Evolutionary conservation across 92 coral and sea anemone genomes (phyloP), one percentile per base, ranked within the genome.

Genomic region (Meandrina meandrites): DNA sequence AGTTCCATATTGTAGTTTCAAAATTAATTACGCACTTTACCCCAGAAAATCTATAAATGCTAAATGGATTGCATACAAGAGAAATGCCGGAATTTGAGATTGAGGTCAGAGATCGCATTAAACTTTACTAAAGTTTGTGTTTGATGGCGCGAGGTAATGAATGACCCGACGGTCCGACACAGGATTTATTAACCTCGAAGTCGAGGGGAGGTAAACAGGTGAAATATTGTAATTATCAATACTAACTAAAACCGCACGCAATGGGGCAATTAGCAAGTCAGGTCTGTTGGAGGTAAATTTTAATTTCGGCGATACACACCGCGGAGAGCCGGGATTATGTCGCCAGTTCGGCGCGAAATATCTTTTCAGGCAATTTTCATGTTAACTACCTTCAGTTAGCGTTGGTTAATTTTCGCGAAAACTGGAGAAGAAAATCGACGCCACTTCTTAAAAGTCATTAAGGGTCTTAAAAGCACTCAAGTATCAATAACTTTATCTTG

Each of bases 151-250:
- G 48, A 45, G 14, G 53, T 31, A 64, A 64, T 10, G 64, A 37
- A 64, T 80, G 14, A 62, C 84, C 1, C 14, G 80, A 10, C 60
- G n/a, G 77, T 19, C 57, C 16, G 48, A 37, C 9, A 40, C 51
- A 27, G 1, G 75, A 62, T 32, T 37, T 81, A 40, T 64, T 66
- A 62, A 42, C 84, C 37, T 27, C 27, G 19, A 64, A 15, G 40
- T 27, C 57, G 34, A 42, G 35, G 37, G 60, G 9, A 45, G 74
- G 32, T 28, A n/a, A 81, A 76, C 74, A 37, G 76, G 84, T 81
- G 84, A 81, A 81, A 81, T 81, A 67, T 66, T 21, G 53, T 10
- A 17, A 62, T 79, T 27, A 64, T 27, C 54, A 66, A 40, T 66
- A 48, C n/a, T 81, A 8, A 24, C 30, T 24, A 28, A 48, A 66